Conservation (phyloP, 2,888 invertebrate genomes). For the Ennomos erosarius region DNA sequence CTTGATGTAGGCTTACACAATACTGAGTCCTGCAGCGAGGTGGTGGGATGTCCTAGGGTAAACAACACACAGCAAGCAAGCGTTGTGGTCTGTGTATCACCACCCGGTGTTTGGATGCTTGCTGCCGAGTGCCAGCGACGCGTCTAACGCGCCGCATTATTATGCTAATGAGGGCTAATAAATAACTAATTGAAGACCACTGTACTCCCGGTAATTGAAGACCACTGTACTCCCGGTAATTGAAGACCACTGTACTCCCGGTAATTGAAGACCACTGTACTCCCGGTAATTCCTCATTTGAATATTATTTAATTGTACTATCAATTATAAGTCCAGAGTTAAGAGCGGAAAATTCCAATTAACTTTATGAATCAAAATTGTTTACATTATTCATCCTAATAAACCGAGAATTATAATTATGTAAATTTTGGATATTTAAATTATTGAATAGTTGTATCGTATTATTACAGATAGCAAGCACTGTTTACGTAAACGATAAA, state of each 20-base stretch:
- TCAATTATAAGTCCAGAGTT: slow-evolving; percentile 40
- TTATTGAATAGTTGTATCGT: slow-evolving; percentile 1
- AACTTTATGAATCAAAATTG: slow-evolving; percentile 44
- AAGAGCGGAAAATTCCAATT: slow-evolving; percentile 43
- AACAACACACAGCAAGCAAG: too few species aligned
- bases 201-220: slow-evolving; percentile 40
- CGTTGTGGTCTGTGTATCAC: too few species aligned
- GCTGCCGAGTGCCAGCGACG: slow-evolving; percentile 29
- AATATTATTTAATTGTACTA: slow-evolving; percentile 45
- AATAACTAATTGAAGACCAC: slow-evolving; percentile 52
- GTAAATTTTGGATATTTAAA: slow-evolving; percentile 20
- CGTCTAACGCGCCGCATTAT: slow-evolving; percentile 36
- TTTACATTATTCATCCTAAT: slow-evolving; percentile 39
- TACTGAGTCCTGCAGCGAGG: too few species aligned
- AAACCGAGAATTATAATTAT: slow-evolving; percentile 25
- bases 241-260: slow-evolving; percentile 36
- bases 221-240: slow-evolving; percentile 39
- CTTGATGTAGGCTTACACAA: too few species aligned
- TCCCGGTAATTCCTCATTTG: slow-evolving; percentile 42
- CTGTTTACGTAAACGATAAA: too few species aligned
- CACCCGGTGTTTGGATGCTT: slow-evolving; percentile 1
- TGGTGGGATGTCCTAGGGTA: too few species aligned
- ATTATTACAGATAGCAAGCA: too few species aligned
- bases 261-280: slow-evolving; percentile 50
- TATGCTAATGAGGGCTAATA: slow-evolving; percentile 53